Evolutionary conservation across 2,888 invertebrate species (phyloP).

Genomic region (Caenorhabditis sp.): DNA sequence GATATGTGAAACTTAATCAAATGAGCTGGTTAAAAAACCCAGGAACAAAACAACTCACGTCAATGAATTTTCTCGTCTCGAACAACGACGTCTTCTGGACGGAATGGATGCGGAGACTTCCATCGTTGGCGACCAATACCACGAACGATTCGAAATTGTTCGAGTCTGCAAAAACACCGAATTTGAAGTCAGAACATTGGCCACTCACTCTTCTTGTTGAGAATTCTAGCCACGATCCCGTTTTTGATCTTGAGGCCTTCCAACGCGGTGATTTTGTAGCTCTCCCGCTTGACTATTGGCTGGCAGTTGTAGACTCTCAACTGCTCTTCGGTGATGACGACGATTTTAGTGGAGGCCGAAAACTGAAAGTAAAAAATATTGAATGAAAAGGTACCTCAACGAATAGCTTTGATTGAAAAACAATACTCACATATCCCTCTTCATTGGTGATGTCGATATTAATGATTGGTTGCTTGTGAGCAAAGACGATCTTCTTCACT

Average conservation of each 20-base stretch:
- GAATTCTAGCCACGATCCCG: constrained; percentile 28
- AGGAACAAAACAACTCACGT: constrained; percentile 19
- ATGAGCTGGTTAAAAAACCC: too few species aligned
- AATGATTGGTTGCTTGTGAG: constrained; percentile 21
- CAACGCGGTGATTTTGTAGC: constrained; percentile 50
- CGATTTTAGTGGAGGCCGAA: constrained; percentile 33
- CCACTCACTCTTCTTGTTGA: constrained; percentile 34
- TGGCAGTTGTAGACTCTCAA: constrained; percentile 44
- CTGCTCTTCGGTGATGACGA: constrained; percentile 52
- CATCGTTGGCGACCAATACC: constrained; percentile 44
- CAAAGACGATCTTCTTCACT: neutral
- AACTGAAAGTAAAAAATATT: too few species aligned
- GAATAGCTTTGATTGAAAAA: too few species aligned
- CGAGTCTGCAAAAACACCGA: constrained; percentile 10
- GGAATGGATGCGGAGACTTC: constrained; percentile 51
- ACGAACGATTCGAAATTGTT: constrained; percentile 28
- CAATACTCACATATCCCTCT: constrained; percentile 57
- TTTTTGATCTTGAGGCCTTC: constrained; percentile 54
- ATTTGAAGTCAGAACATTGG: neutral
- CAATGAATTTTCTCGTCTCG: constrained; percentile 14
- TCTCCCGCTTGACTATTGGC: constrained; percentile 26
- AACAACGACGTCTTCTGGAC: constrained; percentile 19
- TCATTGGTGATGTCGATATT: constrained; percentile 47
- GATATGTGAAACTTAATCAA: too few species aligned
- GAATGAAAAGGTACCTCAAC: too few species aligned